Base-by-base conservation (phyloP, 2,797 vertebrate species). In the Australoheros facetus region DNA sequence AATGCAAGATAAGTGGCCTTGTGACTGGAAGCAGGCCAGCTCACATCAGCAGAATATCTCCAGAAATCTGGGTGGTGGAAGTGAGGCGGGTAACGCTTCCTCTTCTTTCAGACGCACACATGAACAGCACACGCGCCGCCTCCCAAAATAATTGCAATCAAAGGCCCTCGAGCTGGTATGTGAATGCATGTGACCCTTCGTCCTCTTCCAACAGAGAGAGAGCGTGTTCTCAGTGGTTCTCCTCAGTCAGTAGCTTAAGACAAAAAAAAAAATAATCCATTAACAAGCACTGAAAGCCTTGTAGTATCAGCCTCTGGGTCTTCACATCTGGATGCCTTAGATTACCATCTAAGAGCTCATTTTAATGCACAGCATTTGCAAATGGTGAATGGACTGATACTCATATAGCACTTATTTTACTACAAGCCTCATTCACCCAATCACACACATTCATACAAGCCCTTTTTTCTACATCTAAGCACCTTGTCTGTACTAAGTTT, bases 271-370 rank as follows among this genome's bases (percentile, higher is more conserved):
- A 28, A 30, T 5, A 30, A 4, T 1, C 5, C 59, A 79, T 79
- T 78, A 77, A 80, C 7, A 37, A 73, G 51, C 66, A 4, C 17
- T 75, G 59, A 80, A 75, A 66, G 77, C 71, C 8, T 4, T 7
- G 23, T 32, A 26, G 69, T 54, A 51, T 56, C 56, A 17, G 17
- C 48, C 56, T 70, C n/a, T 3, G 60, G 19, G 39, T 74, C 78
- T 76, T 54, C 51, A 87, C 87, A 90, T 91, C 82, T 88, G 87
- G 88, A 81, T 84, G 72, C 56, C 82, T 78, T 73, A 60, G 70
- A 83, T 81, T 23, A 72, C 39, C 48, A 37, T 5, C 21, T 74
- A 69, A 82, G 39, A 64, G 55, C 75, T 45, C 17, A 17, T 12
- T 48, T 56, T 79, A 80, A 80, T 71, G 69, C 3, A 2, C 26